A percentile compares a stretch with the other conserved stretches of the same genome.
These are phyloP conservation scores for Lophotriccus pileatus DNA, from an alignment of 2,797 vertebrate species.

Conservation along the genomic window DNA sequence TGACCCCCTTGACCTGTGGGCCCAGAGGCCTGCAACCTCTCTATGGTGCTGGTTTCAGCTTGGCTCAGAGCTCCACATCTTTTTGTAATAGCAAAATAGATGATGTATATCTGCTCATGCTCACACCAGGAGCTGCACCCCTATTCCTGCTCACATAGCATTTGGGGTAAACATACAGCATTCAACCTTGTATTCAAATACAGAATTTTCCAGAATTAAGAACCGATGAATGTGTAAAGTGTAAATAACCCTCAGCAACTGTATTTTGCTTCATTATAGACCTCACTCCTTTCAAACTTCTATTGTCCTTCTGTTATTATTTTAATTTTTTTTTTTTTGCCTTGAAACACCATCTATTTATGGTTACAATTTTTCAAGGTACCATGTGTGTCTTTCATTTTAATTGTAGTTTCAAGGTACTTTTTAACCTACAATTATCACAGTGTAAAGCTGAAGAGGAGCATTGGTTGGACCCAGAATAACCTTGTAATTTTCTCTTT, in stretches of 20 bases:
- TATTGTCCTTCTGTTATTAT: background rate
- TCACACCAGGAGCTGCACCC: background rate
- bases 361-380: background rate
- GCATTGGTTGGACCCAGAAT: background rate
- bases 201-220: background rate
- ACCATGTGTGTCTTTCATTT: background rate
- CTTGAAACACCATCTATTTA: background rate
- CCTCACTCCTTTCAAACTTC: background rate
- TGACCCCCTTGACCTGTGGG: background rate
- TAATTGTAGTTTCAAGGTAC: conserved; percentile 9
- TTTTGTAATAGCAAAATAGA: background rate
- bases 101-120: background rate
- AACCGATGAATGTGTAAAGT: background rate
- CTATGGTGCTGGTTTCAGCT: background rate
- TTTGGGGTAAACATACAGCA: background rate
- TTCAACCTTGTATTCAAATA: background rate
- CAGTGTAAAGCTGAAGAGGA: background rate
- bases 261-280: background rate
- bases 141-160: background rate
- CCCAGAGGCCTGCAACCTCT: background rate
- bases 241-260: background rate
- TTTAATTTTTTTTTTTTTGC: background rate
- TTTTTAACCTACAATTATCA: background rate
- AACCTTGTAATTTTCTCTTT: conserved; percentile 24
- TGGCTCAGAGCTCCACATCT: background rate